These are phyloP conservation scores for Aphrophora alni DNA, from an alignment of 2,888 invertebrate species.

Conservation along the genomic window DNA sequence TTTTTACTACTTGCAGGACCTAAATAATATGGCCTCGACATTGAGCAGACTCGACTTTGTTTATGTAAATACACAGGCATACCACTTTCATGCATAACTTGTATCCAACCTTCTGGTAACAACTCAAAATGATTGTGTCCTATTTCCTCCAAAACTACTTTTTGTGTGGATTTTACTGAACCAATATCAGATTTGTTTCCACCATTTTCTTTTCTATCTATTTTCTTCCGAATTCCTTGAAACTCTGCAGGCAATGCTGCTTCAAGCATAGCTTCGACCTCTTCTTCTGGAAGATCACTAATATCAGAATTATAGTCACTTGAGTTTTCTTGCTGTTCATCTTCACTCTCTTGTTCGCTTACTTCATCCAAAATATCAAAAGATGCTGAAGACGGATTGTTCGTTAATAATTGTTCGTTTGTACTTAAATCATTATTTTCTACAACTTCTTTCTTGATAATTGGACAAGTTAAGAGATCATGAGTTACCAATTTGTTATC, in stretches of 20 bases:
- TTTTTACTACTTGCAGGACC: slow-evolving; percentile 87
- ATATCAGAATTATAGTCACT: slow-evolving; percentile 42
- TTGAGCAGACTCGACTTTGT: slow-evolving; percentile 83
- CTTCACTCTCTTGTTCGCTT: slow-evolving; percentile 54
- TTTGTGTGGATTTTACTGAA: not conserved
- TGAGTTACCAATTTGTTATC: too few relatives aligned
- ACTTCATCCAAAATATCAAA: slow-evolving; percentile 73
- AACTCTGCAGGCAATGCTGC: slow-evolving; percentile 60
- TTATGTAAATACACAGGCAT: slow-evolving; percentile 96
- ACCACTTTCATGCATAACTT: slow-evolving; percentile 93
- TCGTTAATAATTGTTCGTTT: not conserved
- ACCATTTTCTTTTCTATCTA: not conserved
- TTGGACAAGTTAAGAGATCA: too few relatives aligned
- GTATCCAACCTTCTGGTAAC: slow-evolving; percentile 95
- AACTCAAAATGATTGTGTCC: slow-evolving; percentile 92
- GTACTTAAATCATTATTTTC: too few relatives aligned
- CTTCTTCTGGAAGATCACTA: slow-evolving; percentile 72
- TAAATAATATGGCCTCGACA: slow-evolving; percentile 93
- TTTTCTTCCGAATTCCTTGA: not conserved
- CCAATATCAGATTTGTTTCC: not conserved
- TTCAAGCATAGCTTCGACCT: slow-evolving; percentile 85
- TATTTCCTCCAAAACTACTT: slow-evolving; percentile 63
- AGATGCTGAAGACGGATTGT: slow-evolving; percentile 54
- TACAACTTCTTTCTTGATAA: too few relatives aligned
- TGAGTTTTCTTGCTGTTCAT: slow-evolving; percentile 41